Conservation (phyloP, 2,888 invertebrate species). For the Volucella bombylans region DNA sequence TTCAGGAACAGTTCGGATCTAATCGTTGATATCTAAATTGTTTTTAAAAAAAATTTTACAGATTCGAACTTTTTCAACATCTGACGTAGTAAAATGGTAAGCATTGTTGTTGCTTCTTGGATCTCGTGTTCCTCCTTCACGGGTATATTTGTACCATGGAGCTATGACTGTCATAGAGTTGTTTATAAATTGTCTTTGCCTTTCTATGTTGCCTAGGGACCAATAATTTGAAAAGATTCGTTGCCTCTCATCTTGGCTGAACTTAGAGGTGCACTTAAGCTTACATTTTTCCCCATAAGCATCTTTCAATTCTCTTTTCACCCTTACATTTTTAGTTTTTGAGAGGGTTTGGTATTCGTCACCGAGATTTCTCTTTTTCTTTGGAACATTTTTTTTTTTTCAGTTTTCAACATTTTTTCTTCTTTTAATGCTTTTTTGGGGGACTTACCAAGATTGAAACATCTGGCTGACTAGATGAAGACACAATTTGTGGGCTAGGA, state of each 20-base stretch:
- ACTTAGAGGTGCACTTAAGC: slow-evolving; percentile 16
- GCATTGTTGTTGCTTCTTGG: too few species aligned
- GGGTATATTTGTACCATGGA: slow-evolving; percentile 29
- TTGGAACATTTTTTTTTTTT: slow-evolving; percentile 22
- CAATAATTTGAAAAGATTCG: slow-evolving; percentile 6
- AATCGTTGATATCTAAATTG: too few species aligned
- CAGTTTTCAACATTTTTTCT: neutral
- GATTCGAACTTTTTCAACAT: too few species aligned
- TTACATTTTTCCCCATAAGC: slow-evolving; percentile 25
- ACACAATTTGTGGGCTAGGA: too few species aligned
- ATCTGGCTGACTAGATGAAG: slow-evolving; percentile 1
- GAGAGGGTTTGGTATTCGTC: slow-evolving; percentile 2
- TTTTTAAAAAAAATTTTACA: too few species aligned
- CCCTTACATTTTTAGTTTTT: slow-evolving; percentile 18
- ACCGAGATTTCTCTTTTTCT: slow-evolving; percentile 21
- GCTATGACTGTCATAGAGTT: slow-evolving; percentile 27
- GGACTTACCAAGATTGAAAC: neutral
- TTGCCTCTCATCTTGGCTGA: slow-evolving; percentile 4
- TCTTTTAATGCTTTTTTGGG: neutral
- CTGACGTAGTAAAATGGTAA: too few species aligned
- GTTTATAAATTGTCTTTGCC: slow-evolving; percentile 26
- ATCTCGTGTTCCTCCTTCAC: too few species aligned
- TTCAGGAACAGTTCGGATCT: too few species aligned
- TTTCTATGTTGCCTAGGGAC: slow-evolving; percentile 12
- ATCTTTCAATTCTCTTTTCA: slow-evolving; percentile 25